phyloP scores from a whole-genome alignment of 2,888 invertebrate genomes.

The Tubulanus polymorphus region DNA sequence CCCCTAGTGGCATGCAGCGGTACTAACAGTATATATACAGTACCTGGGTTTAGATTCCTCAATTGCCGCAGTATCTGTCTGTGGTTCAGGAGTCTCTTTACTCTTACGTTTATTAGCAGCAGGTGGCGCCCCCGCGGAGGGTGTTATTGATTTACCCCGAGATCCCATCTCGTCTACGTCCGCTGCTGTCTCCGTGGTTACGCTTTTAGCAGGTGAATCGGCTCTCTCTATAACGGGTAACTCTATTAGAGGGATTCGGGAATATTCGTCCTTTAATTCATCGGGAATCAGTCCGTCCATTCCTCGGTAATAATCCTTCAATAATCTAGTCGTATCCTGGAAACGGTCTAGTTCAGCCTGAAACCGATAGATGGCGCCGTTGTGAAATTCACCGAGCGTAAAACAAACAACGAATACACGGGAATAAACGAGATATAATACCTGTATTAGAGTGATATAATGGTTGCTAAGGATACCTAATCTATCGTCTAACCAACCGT shows the following conservation, averaged over 20 bases:
- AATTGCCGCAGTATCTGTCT: background rate
- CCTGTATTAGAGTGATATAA: conserved; percentile 51
- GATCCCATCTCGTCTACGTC: background rate
- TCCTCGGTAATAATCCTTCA: conserved; percentile 52
- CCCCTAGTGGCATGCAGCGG: too few relatives aligned
- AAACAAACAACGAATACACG: background rate
- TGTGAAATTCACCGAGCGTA: background rate
- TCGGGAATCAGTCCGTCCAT: conserved; percentile 52
- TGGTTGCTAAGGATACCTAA: conserved; percentile 50
- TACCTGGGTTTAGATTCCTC: background rate
- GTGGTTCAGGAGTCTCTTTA: background rate
- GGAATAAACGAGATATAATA: too few relatives aligned
- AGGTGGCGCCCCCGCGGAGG: background rate
- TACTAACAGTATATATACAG: too few relatives aligned
- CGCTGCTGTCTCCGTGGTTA: conserved; percentile 1
- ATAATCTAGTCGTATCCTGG: conserved; percentile 48
- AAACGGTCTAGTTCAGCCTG: conserved; percentile 47
- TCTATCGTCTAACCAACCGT: conserved; percentile 52
- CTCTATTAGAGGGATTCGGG: conserved; percentile 49
- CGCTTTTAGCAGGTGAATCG: conserved; percentile 17
- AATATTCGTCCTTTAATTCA: conserved; percentile 38
- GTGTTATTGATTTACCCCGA: background rate
- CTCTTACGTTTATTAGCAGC: background rate
- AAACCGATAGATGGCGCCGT: background rate
- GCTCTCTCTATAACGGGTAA: conserved; percentile 38